Conservation (phyloP, 2,888 invertebrate genomes). For the Melinaea marsaeus region DNA sequence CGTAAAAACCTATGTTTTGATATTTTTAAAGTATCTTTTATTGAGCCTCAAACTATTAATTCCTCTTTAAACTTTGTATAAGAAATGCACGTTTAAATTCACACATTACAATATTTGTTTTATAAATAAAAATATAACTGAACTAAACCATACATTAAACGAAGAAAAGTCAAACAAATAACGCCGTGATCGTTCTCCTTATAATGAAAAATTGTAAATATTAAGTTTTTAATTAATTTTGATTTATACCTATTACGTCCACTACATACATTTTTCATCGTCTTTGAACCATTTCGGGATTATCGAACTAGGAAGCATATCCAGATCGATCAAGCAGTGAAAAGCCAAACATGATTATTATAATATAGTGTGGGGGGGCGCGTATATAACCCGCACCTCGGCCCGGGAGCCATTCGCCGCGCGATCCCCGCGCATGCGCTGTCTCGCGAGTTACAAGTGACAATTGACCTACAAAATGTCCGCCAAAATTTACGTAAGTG, state of each 20-base stretch:
- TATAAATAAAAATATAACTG: too few relatives aligned
- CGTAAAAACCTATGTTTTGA: too few relatives aligned
- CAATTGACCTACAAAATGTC: constrained; percentile 63
- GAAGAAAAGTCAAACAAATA: too few relatives aligned
- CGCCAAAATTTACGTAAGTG: constrained; percentile 76
- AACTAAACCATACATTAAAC: too few relatives aligned
- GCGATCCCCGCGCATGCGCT: constrained; percentile 66
- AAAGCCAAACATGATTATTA: constrained; percentile 73
- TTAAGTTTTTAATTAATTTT: too few relatives aligned
- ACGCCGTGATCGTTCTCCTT: too few relatives aligned
- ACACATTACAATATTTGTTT: too few relatives aligned
- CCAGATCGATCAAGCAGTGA: constrained; percentile 66
- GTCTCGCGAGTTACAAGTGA: constrained; percentile 69
- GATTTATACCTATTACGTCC: background rate
- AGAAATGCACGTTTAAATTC: too few relatives aligned
- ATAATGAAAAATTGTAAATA: too few relatives aligned
- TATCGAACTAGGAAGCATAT: constrained; percentile 61
- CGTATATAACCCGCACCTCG: constrained; percentile 57
- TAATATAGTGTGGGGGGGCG: constrained; percentile 71
- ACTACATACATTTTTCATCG: constrained; percentile 13
- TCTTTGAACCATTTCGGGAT: constrained; percentile 36
- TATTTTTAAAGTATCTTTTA: too few relatives aligned
- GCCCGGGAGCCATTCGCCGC: constrained; percentile 66
- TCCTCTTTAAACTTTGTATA: too few relatives aligned
- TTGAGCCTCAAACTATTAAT: too few relatives aligned